Evolutionary conservation across 2,888 invertebrate genomes (phyloP).

Genomic region (Gisinianus flammeolus): DNA sequence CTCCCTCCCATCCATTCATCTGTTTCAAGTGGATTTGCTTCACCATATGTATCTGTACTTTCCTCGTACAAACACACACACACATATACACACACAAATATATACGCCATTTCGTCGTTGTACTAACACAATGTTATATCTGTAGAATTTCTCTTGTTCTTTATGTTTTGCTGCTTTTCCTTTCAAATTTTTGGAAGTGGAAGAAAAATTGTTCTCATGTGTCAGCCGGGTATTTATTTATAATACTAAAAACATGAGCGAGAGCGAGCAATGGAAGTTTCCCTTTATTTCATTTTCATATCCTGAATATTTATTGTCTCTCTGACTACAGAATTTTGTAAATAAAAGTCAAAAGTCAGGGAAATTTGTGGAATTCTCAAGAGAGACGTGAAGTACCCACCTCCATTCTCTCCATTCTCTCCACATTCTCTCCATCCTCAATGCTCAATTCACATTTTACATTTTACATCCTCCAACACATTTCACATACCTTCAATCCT

Average conservation of each 20-base stretch:
- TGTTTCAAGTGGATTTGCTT: not conserved
- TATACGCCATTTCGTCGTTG: no score
- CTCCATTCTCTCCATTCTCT: not conserved
- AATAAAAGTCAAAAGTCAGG: slow-evolving; percentile 30
- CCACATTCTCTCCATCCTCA: not conserved
- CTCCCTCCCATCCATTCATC: slow-evolving; percentile 22
- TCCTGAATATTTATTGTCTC: not conserved
- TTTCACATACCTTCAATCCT: no score
- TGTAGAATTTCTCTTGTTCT: no score
- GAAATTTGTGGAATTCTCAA: not conserved
- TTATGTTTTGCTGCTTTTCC: no score
- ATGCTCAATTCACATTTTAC: no score
- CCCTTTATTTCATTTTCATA: not conserved
- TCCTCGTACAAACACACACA: not conserved
- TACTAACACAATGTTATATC: no score
- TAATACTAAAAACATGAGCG: not conserved
- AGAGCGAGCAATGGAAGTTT: not conserved
- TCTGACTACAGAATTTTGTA: slow-evolving; percentile 5
- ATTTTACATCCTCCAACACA: no score
- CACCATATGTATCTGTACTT: not conserved
- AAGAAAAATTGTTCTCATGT: not conserved
- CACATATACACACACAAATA: not conserved
- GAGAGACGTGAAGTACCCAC: slow-evolving; percentile 4
- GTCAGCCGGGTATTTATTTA: not conserved
- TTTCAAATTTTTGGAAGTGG: not conserved